Conservation (phyloP, 2,113 vertebrate genomes). For the Psephotus haematonotus region DNA sequence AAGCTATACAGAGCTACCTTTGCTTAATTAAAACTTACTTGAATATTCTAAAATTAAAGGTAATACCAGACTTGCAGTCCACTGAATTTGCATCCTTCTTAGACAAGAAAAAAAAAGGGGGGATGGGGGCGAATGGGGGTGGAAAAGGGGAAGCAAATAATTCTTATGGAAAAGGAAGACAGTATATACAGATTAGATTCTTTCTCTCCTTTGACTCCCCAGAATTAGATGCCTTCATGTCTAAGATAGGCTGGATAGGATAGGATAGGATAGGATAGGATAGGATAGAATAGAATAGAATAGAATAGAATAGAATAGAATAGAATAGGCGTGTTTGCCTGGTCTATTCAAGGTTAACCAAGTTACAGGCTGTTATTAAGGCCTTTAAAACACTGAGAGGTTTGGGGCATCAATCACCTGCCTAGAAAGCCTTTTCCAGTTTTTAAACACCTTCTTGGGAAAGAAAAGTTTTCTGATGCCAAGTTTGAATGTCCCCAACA, state of each 20-base stretch:
- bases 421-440: background rate
- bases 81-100: background rate
- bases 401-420: background rate
- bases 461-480: background rate
- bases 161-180: no score
- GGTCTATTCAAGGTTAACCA: background rate
- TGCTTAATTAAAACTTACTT: background rate
- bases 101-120: no score
- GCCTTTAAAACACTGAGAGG: background rate
- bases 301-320: background rate
- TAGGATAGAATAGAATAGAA: background rate
- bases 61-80: background rate
- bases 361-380: background rate
- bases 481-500: background rate
- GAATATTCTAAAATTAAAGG: background rate
- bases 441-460: background rate
- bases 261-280: background rate
- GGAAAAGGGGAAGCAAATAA: background rate
- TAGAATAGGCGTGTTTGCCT: background rate
- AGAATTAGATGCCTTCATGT: background rate
- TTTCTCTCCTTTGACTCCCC: background rate
- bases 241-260: background rate
- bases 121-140: fast-evolving
- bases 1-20: background rate
- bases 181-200: background rate